Conservation (phyloP, 2,113 vertebrate genomes). For the Aix galericulata region DNA sequence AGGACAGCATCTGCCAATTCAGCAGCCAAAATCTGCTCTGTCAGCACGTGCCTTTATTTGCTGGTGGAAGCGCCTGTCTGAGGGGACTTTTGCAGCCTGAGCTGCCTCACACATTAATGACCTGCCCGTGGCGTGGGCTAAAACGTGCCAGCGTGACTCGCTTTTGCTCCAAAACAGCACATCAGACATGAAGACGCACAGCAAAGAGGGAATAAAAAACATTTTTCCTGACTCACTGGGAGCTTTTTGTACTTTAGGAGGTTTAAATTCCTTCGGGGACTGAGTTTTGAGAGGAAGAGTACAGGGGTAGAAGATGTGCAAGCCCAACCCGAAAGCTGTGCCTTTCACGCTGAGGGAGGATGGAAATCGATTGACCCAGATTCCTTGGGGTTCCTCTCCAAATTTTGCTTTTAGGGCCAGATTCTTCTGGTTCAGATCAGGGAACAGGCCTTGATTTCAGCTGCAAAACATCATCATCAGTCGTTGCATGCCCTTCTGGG, state of each 20-base stretch:
- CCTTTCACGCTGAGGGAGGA: background rate
- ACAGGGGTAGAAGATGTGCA: background rate
- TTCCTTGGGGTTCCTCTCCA: background rate
- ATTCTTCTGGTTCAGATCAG: background rate
- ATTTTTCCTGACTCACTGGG: accelerated
- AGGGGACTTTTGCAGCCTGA: background rate
- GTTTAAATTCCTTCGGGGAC: background rate
- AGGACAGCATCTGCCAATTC: background rate
- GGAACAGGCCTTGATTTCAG: background rate
- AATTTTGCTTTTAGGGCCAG: background rate
- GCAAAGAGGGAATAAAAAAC: accelerated
- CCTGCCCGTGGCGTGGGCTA: accelerated
- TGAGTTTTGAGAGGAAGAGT: background rate
- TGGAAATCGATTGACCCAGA: accelerated
- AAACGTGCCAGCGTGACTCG: accelerated
- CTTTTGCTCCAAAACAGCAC: background rate
- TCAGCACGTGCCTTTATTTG: background rate
- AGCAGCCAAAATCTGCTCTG: background rate
- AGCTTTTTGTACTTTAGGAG: background rate
- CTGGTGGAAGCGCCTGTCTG: background rate
- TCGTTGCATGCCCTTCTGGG: background rate
- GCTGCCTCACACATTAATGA: background rate
- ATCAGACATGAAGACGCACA: background rate
- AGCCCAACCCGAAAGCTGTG: accelerated
- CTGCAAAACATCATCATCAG: background rate